These are phyloP conservation scores for Tarsius wallacei DNA, from an alignment of 2,797 vertebrate species.

Conservation along the genomic window DNA sequence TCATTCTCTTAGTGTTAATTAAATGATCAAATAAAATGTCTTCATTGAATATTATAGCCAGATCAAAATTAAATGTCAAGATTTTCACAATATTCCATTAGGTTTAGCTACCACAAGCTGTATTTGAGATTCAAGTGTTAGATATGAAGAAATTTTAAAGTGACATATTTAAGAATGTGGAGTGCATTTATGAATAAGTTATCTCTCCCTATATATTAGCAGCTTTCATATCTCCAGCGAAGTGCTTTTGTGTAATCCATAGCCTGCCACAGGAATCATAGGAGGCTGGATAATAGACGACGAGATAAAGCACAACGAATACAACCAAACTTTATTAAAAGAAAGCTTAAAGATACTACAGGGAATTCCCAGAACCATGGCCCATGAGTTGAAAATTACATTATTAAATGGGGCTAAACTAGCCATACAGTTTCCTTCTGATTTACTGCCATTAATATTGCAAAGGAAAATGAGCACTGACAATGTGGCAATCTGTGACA, in stretches of 20 bases:
- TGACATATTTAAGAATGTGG: not conserved
- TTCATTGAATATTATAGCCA: not conserved
- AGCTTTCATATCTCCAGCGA: not conserved
- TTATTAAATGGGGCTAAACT: slow-evolving; percentile 16
- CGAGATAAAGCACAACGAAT: slow-evolving; percentile 21
- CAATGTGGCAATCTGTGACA: not conserved
- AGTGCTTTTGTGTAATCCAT: not conserved
- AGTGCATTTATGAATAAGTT: slow-evolving; percentile 6
- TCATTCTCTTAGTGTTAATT: slow-evolving; percentile 21
- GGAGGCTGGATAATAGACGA: not conserved
- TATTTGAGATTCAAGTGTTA: not conserved
- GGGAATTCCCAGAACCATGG: not conserved
- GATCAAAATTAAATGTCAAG: slow-evolving; percentile 29
- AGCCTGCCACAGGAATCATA: not conserved
- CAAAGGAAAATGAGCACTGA: slow-evolving; percentile 43
- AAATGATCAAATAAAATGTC: slow-evolving; percentile 49
- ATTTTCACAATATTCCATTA: slow-evolving; percentile 37
- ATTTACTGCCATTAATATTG: not conserved
- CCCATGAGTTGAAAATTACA: slow-evolving; percentile 41
- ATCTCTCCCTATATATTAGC: not conserved
- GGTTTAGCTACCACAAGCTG: not conserved
- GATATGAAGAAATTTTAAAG: slow-evolving; percentile 22
- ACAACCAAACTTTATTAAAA: slow-evolving; percentile 61
- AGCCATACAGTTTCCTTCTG: slow-evolving; percentile 23
- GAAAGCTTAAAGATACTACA: slow-evolving; percentile 28